Percentiles rank a stretch among this genome's conserved stretches.
Conservation (phyloP, 2,888 invertebrate genomes). For the Ligdia adustata region DNA sequence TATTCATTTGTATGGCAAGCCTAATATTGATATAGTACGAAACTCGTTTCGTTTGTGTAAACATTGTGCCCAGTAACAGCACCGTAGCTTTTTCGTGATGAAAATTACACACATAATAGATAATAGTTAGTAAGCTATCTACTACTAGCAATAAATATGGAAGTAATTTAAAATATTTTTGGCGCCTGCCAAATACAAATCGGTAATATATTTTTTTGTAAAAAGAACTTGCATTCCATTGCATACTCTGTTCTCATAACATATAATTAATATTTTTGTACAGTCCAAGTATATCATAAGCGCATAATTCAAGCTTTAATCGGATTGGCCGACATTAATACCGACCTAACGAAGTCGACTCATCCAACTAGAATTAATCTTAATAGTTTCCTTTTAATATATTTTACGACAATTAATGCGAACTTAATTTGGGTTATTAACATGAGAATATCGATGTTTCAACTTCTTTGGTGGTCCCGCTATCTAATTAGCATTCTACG, state of each 20-base stretch:
- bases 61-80: constrained; percentile 56
- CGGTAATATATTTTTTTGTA: too few relatives aligned
- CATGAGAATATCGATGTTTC: constrained; percentile 34
- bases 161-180: too few relatives aligned
- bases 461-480: constrained; percentile 71
- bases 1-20: constrained; percentile 81
- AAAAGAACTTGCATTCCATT: too few relatives aligned
- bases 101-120: constrained; percentile 49
- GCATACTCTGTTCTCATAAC: too few relatives aligned
- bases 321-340: constrained; percentile 26
- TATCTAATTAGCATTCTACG: constrained; percentile 66
- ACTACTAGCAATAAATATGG: too few relatives aligned
- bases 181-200: too few relatives aligned
- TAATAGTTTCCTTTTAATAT: constrained; percentile 45
- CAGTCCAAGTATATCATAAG: constrained; percentile 11
- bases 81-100: constrained; percentile 56
- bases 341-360: constrained; percentile 35
- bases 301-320: constrained; percentile 22
- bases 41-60: constrained; percentile 76
- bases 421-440: constrained; percentile 44
- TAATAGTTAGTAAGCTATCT: too few relatives aligned
- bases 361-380: constrained; percentile 38
- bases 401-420: constrained; percentile 41
- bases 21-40: constrained; percentile 72
- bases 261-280: too few relatives aligned